These are phyloP conservation scores for Alfaro cultratus DNA, from an alignment of 2,797 vertebrate genomes.

Conservation along the genomic window DNA sequence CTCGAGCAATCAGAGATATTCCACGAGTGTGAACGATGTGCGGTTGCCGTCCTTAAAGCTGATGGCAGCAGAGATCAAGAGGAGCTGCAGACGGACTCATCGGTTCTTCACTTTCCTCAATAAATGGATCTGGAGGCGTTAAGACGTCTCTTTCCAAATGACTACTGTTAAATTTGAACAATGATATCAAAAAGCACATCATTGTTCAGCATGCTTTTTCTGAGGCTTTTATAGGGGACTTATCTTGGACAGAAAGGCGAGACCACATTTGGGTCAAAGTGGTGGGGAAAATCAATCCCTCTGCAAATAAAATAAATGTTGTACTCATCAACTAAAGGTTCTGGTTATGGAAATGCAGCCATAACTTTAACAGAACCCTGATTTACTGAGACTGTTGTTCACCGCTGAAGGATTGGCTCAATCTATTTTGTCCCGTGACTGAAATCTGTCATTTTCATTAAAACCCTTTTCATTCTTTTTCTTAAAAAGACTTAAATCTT, in stretches of 20 bases:
- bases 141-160: background rate
- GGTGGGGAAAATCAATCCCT: background rate
- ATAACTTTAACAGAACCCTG: background rate
- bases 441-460: background rate
- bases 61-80: constrained; percentile 10
- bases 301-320: too few relatives aligned
- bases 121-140: background rate
- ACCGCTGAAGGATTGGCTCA: background rate
- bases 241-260: background rate
- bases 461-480: background rate
- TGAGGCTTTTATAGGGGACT: background rate
- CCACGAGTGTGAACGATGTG: constrained; percentile 5
- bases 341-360: background rate
- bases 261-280: background rate
- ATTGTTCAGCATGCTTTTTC: background rate
- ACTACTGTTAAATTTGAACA: background rate
- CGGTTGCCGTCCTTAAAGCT: background rate
- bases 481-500: too few relatives aligned
- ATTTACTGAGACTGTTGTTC: background rate
- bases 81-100: background rate
- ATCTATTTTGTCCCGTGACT: background rate
- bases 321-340: background rate
- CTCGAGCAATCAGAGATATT: constrained; percentile 45
- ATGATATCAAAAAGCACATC: background rate
- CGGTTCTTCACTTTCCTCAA: background rate